Evolutionary conservation across 2,888 invertebrate species (phyloP).

Genomic region (Conus canariensis): DNA sequence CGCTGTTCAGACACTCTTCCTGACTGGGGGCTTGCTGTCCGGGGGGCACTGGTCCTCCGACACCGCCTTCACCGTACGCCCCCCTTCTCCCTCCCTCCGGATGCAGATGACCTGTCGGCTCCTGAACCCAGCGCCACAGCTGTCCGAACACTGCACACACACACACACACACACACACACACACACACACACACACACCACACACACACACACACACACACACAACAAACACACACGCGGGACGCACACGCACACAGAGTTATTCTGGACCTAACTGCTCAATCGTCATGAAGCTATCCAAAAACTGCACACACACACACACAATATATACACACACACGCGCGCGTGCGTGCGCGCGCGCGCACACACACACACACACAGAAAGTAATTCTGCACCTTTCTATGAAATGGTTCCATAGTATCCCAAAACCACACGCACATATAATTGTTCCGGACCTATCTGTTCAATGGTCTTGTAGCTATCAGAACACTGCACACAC

Average conservation of each 20-base stretch:
- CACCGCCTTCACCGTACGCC: constrained; percentile 52
- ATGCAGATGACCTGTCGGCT: constrained; percentile 64
- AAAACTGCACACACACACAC: neutral
- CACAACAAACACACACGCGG: neutral
- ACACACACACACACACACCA: neutral
- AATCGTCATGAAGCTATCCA: neutral
- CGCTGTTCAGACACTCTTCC: constrained; percentile 51
- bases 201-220: neutral
- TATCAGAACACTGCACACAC: neutral
- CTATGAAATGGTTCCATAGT: neutral
- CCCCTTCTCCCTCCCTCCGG: constrained; percentile 42
- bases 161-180: constrained; percentile 1
- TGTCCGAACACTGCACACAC: constrained; percentile 64
- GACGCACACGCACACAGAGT: neutral
- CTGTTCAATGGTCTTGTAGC: no score
- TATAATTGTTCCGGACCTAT: no score
- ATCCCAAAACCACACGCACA: neutral
- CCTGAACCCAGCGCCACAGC: constrained; percentile 64
- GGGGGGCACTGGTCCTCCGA: constrained; percentile 58
- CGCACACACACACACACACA: neutral
- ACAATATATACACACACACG: no score
- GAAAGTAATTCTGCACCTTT: neutral
- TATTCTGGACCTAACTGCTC: neutral
- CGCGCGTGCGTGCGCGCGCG: no score
- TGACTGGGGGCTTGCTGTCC: constrained; percentile 58